Percentiles rank a stretch among this genome's conserved stretches.
Evolutionary conservation across 2,113 vertebrate genomes (phyloP).

Genomic region (Elephantulus edwardii): DNA sequence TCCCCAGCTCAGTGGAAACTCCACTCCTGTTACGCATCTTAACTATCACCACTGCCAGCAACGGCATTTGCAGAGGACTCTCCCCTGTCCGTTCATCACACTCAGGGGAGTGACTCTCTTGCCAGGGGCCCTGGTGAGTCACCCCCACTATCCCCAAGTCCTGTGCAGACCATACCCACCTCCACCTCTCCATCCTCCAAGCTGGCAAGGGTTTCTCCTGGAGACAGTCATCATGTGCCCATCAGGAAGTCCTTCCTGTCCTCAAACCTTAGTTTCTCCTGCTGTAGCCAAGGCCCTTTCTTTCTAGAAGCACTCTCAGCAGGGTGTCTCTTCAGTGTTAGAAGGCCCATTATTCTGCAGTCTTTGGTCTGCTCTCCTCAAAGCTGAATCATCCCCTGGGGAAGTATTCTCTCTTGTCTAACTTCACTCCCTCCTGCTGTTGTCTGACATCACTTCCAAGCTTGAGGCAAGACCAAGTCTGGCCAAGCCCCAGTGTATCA

Average conservation of each 20-base stretch:
- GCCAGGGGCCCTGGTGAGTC: not conserved
- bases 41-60: not conserved
- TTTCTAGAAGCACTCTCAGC: not conserved
- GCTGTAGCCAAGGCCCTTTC: not conserved
- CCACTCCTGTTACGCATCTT: not conserved
- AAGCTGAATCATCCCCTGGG: not conserved
- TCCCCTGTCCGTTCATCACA: not conserved
- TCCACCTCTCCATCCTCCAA: not conserved
- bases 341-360: not conserved
- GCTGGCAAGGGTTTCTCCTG: not conserved
- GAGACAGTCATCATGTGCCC: not conserved
- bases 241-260: not conserved
- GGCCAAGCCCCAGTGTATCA: not conserved
- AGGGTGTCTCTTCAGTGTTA: not conserved
- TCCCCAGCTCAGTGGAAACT: not conserved
- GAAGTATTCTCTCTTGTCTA: conserved; percentile 23
- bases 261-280: not conserved
- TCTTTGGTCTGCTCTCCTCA: not conserved
- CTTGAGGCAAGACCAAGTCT: not conserved
- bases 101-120: not conserved
- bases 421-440: conserved; percentile 7
- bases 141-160: not conserved
- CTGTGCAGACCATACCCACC: not conserved
- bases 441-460: not conserved
- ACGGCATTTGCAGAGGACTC: not conserved